These are phyloP conservation scores for Epicauta chinensis DNA, from an alignment of 1,140 invertebrate species.

Conservation along the genomic window DNA sequence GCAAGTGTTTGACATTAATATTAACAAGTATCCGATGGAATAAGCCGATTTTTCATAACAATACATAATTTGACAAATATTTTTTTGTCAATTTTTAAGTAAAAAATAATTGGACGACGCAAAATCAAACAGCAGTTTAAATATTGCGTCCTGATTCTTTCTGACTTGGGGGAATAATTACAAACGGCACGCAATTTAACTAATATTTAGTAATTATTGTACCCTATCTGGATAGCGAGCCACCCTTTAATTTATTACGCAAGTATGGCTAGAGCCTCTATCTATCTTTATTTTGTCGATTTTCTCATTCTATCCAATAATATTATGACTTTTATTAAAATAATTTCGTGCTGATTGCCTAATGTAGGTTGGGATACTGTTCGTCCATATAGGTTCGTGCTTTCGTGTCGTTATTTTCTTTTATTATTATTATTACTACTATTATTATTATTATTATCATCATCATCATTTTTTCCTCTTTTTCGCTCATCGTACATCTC, in stretches of 20 bases:
- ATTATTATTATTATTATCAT: too few species aligned
- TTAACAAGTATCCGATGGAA: slow-evolving; percentile 27
- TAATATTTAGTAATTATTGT: slow-evolving; percentile 32
- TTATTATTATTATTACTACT: too few species aligned
- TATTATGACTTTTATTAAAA: too few species aligned
- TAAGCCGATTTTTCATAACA: slow-evolving; percentile 15
- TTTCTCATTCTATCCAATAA: too few species aligned
- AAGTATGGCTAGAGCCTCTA: slow-evolving; percentile 3
- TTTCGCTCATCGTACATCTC: slow-evolving; percentile 26
- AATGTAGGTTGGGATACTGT: slow-evolving; percentile 8
- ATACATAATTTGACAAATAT: background rate
- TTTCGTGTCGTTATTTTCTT: slow-evolving; percentile 24
- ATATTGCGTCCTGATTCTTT: slow-evolving; percentile 21
- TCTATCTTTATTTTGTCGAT: too few species aligned
- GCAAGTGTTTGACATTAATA: slow-evolving; percentile 30
- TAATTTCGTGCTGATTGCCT: slow-evolving; percentile 8
- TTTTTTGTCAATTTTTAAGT: too few species aligned
- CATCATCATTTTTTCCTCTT: background rate
- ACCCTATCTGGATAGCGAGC: slow-evolving; percentile 9
- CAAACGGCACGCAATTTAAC: slow-evolving; percentile 33
- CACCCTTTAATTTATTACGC: slow-evolving; percentile 29
- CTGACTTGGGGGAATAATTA: slow-evolving; percentile 31
- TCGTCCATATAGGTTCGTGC: slow-evolving; percentile 20
- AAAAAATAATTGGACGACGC: background rate
- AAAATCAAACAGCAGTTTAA: background rate